A percentile compares a stretch with the other conserved stretches of the same genome.
phyloP scores from a whole-genome alignment of 2,797 vertebrate genomes.

The Cygnus olor region DNA sequence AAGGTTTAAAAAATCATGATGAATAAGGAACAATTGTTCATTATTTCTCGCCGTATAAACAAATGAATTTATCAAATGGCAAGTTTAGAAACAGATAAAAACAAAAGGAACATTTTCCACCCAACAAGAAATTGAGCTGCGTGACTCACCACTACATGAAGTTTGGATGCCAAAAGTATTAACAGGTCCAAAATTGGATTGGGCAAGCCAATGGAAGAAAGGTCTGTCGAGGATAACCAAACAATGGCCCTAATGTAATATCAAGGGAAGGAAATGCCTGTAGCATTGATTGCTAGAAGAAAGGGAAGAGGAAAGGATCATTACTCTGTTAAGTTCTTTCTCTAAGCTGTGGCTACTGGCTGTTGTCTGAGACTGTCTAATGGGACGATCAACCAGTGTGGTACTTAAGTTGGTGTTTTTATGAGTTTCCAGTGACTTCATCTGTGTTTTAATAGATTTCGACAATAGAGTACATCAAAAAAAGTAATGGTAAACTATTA shows the following conservation, averaged over 20 bases:
- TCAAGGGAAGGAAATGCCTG: slow-evolving; percentile 47
- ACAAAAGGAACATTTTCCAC: slow-evolving; percentile 1
- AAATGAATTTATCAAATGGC: background rate
- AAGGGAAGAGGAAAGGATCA: background rate
- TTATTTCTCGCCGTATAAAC: background rate
- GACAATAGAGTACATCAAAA: background rate
- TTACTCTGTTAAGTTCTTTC: background rate
- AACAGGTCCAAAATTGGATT: slow-evolving; percentile 20
- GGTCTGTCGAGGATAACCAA: slow-evolving; percentile 38
- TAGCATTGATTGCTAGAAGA: background rate
- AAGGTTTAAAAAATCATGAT: background rate
- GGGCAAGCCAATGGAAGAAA: slow-evolving; percentile 4
- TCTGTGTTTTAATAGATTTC: background rate
- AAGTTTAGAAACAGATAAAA: slow-evolving; percentile 26
- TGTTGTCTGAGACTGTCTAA: background rate
- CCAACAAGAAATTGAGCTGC: background rate
- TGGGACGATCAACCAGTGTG: background rate
- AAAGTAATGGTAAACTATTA: background rate
- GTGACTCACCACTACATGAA: slow-evolving; percentile 34
- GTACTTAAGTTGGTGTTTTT: background rate
- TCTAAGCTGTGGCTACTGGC: background rate
- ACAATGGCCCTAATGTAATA: slow-evolving; percentile 26
- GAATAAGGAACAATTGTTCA: background rate
- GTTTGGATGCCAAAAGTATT: slow-evolving; percentile 14
- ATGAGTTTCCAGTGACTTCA: background rate